Evolutionary conservation across 2,888 invertebrate species (phyloP), one percentile per base, ranked within the genome.

Genomic region (Stratiomys singularior): DNA sequence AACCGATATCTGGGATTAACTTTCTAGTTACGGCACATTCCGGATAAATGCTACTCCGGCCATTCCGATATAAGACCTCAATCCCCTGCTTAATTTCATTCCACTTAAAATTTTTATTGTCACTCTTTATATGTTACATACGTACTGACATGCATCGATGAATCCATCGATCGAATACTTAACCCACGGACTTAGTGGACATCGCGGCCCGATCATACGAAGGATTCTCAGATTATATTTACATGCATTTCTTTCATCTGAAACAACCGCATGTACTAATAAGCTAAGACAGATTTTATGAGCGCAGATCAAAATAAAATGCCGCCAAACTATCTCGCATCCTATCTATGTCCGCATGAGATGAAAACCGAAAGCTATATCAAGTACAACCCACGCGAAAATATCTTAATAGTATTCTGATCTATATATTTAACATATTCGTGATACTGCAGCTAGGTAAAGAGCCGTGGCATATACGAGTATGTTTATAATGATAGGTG

Each of bases 261-360:
- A 23, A 69, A 25, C 13, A 46, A 23, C 47, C 69, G 69, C 69
- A 47, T 69, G 47, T 47, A 69, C 46, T 69, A 69, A 69, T 69
- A 18, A 69, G 69, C 25, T 69, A 47, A 69, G 69, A 69, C 69
- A 69, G 46, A 69, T 69, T 69, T 69, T 69, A 69, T 47, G 69
- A 69, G 46, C 30, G 18, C 69, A 47, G 69, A 69, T 69, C 69
- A 69, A 69, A 69, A 69, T 27, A 47, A 66, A 37, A 69, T 69
- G 69, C 69, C 69, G 69, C 69, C 69, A 47, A 4, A 30, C 1
- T 3, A 66, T 66, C 4, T n/a, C 66, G n/a, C 37, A 37, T 66
- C 25, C 37, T 37, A 27, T 66, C 66, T 27, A 37, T 37, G 37
- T 30, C 25, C 30, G 60, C 23, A 15, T 30, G 66, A n/a, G 1